Percentiles rank a stretch among this genome's conserved stretches.
These are phyloP conservation scores for Euplagia quadripunctaria DNA, from an alignment of 2,888 invertebrate species.

Conservation along the genomic window DNA sequence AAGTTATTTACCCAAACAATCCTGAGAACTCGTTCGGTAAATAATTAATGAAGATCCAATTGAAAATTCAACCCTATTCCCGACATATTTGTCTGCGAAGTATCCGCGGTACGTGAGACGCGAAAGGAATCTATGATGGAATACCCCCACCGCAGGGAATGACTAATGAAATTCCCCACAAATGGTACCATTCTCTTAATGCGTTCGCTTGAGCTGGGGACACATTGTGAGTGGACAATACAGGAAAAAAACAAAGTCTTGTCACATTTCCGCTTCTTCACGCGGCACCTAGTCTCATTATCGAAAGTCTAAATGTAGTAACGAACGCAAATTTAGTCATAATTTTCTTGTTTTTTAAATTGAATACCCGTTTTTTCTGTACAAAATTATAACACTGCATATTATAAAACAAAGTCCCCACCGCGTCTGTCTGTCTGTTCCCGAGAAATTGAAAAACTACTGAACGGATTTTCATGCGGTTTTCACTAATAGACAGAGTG, in stretches of 20 bases:
- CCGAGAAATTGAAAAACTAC: too few relatives aligned
- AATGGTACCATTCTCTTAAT: conserved; percentile 71
- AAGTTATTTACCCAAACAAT: conserved; percentile 56
- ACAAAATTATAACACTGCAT: too few relatives aligned
- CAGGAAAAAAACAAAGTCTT: conserved; percentile 52
- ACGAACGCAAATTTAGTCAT: neutral
- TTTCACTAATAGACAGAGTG: too few relatives aligned
- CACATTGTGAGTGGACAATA: conserved; percentile 48
- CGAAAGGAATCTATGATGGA: conserved; percentile 70
- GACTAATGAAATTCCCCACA: conserved; percentile 75
- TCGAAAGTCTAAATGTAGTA: conserved; percentile 15
- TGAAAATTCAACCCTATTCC: conserved; percentile 65
- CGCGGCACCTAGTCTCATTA: conserved; percentile 41
- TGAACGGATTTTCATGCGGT: too few relatives aligned
- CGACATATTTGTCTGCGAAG: conserved; percentile 65
- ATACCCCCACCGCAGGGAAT: conserved; percentile 65
- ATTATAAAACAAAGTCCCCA: too few relatives aligned
- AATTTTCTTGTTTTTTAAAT: neutral
- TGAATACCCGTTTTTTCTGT: neutral
- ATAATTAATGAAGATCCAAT: conserved; percentile 65
- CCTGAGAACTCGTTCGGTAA: conserved; percentile 51
- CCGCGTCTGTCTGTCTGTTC: too few relatives aligned
- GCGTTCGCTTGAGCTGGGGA: conserved; percentile 60
- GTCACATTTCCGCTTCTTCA: conserved; percentile 36
- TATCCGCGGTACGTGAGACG: conserved; percentile 62